A percentile compares a stretch with the other conserved stretches of the same genome.
These are phyloP conservation scores for Drosophila auraria DNA, from an alignment of 1,140 invertebrate genomes.

Conservation along the genomic window DNA sequence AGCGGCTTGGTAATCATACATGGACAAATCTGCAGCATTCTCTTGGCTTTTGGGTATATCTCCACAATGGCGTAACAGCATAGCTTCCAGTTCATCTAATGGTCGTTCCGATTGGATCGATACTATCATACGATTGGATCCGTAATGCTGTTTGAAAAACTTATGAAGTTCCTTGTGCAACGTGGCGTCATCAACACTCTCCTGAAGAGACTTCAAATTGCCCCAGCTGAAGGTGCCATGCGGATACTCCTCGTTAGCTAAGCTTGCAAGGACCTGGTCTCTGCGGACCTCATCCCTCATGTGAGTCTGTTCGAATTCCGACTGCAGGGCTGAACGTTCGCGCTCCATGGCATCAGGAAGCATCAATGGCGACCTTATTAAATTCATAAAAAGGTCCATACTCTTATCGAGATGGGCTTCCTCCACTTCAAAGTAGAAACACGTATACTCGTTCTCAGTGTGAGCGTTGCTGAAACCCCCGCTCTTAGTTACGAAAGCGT, in stretches of 20 bases:
- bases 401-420: slow-evolving; percentile 90
- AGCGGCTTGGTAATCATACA: slow-evolving; percentile 85
- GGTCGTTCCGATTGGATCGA: slow-evolving; percentile 92
- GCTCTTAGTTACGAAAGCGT: slow-evolving; percentile 91
- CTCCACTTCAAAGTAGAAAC: slow-evolving; percentile 95
- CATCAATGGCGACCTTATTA: slow-evolving; percentile 95
- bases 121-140: slow-evolving; percentile 94
- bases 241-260: slow-evolving; percentile 90
- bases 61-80: slow-evolving; percentile 88
- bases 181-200: slow-evolving; percentile 88
- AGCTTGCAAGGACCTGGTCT: slow-evolving; percentile 90
- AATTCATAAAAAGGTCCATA: slow-evolving; percentile 95
- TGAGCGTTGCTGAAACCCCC: slow-evolving; percentile 93
- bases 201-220: slow-evolving; percentile 90
- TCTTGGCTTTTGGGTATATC: slow-evolving; percentile 88
- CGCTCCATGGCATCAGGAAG: slow-evolving; percentile 92
- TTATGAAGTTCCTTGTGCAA: slow-evolving; percentile 90
- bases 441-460: slow-evolving; percentile 93
- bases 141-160: slow-evolving; percentile 93
- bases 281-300: slow-evolving; percentile 71
- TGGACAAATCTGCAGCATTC: slow-evolving; percentile 86
- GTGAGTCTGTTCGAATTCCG: slow-evolving; percentile 86
- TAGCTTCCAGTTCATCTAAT: slow-evolving; percentile 89
- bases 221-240: slow-evolving; percentile 94
- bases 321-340: slow-evolving; percentile 96